Conservation (phyloP, 2,888 invertebrate species). For the Euphydryas editha region DNA sequence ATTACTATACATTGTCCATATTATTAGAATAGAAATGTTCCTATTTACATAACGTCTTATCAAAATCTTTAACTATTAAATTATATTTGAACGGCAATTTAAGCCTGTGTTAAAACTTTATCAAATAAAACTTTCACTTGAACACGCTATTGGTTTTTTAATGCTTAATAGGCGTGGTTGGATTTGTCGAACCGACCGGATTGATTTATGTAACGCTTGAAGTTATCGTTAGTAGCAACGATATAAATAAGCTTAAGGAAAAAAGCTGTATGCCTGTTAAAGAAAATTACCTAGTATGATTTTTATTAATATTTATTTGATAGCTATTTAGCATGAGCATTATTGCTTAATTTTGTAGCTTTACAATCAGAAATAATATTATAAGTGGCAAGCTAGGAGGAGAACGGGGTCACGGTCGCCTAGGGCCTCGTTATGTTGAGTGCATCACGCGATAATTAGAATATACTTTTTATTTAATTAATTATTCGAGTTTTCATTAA, state of each 20-base stretch:
- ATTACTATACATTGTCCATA: not conserved
- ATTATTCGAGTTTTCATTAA: too few relatives aligned
- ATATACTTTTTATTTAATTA: too few relatives aligned
- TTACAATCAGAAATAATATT: too few relatives aligned
- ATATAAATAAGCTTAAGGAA: constrained; percentile 18
- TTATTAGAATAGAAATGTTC: not conserved
- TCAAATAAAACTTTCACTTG: constrained; percentile 31
- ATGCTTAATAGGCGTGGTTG: constrained; percentile 27
- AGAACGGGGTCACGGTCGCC: too few relatives aligned
- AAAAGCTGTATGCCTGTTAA: not conserved
- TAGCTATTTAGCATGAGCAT: too few relatives aligned
- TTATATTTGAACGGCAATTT: constrained; percentile 10
- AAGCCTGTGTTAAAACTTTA: constrained; percentile 23
- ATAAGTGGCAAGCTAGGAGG: too few relatives aligned
- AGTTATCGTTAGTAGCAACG: constrained; percentile 13
- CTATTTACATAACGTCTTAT: not conserved
- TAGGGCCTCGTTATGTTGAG: too few relatives aligned
- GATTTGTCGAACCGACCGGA: constrained; percentile 12
- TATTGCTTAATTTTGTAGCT: too few relatives aligned
- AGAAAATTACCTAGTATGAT: too few relatives aligned
- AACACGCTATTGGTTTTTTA: constrained; percentile 22
- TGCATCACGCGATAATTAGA: too few relatives aligned
- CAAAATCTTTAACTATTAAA: not conserved
- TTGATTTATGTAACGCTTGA: constrained; percentile 35
- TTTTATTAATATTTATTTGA: too few relatives aligned